Base-by-base conservation (phyloP, 2,888 invertebrate genomes). In the Clistopyga incitator region DNA sequence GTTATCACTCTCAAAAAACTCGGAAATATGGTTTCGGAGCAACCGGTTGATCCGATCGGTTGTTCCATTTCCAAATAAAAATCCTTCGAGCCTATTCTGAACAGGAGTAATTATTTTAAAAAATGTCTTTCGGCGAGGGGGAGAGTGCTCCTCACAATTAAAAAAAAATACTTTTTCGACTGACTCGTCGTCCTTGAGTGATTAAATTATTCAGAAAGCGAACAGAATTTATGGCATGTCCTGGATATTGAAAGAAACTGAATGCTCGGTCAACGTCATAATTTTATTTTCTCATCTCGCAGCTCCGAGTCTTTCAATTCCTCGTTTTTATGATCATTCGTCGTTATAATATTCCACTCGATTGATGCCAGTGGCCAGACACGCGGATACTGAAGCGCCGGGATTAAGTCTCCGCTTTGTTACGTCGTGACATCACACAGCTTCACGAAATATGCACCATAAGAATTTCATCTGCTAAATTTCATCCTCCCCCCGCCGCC, bases 381-480 rank as follows among this genome's bases (percentile, higher is more conserved):
- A 61, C 50, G 42, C 75, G 61, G 25, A 64, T 45, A 56, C 59
- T 50, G 8, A 10, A 11, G 50, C 64, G 56, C 2, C 38, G 42
- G 59, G 47, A 72, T 72, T 67, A 65, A 61, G 38, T 72, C 54
- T 47, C 47, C 56, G 59, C 47, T 20, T 11, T 52, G 67, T 72
- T 34, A 45, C 52, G 34, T 42, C 72, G 45, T 71, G 45, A 25
- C 45, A 25, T 67, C 67, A 23, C 70, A 47, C 47, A 42, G 50
- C 59, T 50, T 47, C 29, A 42, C 70, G 68, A 79, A 79, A 82
- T 75, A 79, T 76, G 82, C 65, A 25, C 77, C 56, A 70, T 81
- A 77, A 84, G 77, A 84, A 81, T 84, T 84, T 84, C 81, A 84
- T 84, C 78, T 75, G 45, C 71, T 56, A 64, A 74, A 78, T 81